phyloP scores from a whole-genome alignment of 2,888 invertebrate genomes.

The Dicyrtoma fusca region DNA sequence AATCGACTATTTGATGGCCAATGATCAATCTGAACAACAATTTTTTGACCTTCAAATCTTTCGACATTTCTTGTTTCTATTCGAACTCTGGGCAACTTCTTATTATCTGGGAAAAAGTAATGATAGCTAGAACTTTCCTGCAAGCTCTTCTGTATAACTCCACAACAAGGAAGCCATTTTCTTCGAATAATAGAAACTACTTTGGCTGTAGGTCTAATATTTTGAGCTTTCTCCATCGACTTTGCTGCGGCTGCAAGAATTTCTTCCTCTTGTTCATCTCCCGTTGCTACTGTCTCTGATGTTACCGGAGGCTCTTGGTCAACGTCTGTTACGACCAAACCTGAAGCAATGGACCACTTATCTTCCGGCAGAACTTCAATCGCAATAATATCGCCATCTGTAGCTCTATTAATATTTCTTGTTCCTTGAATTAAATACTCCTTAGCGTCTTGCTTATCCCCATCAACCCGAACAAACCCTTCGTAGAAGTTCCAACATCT shows the following conservation, averaged over 20 bases:
- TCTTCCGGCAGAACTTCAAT: slow-evolving; percentile 83
- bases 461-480: slow-evolving; percentile 51
- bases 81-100: slow-evolving; percentile 88
- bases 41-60: slow-evolving; percentile 76
- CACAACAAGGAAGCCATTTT: slow-evolving; percentile 98
- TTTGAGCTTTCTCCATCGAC: slow-evolving; percentile 40
- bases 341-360: slow-evolving; percentile 90
- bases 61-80: slow-evolving; percentile 94
- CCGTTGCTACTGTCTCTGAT: slow-evolving; percentile 68
- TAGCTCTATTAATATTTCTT: slow-evolving; percentile 84
- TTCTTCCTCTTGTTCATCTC: slow-evolving; percentile 68
- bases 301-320: slow-evolving; percentile 56
- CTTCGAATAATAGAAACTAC: slow-evolving; percentile 94
- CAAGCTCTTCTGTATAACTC: slow-evolving; percentile 81
- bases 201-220: slow-evolving; percentile 69
- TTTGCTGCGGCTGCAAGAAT: slow-evolving; percentile 56
- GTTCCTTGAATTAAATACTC: slow-evolving; percentile 79
- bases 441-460: slow-evolving; percentile 36
- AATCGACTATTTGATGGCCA: slow-evolving; percentile 94
- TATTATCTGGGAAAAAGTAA: slow-evolving; percentile 92
- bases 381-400: slow-evolving; percentile 93
- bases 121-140: slow-evolving; percentile 72
- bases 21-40: slow-evolving; percentile 93
- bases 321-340: slow-evolving; percentile 62
- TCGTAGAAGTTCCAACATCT: slow-evolving; percentile 54